Conservation (phyloP, 2,113 vertebrate species). For the Pachypanchax playfairii region DNA sequence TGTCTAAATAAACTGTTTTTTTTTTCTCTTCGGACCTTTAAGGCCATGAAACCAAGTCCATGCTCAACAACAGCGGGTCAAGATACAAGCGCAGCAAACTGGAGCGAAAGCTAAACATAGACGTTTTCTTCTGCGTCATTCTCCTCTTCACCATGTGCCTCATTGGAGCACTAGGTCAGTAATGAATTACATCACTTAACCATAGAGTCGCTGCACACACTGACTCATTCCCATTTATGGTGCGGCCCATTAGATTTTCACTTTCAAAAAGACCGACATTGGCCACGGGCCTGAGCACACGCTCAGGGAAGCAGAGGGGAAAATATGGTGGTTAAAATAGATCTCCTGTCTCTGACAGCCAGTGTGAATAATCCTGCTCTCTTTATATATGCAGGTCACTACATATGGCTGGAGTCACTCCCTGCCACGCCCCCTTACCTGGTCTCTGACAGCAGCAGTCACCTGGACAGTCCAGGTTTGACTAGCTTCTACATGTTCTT, state of each 20-base stretch:
- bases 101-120: conserved; percentile 86
- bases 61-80: conserved; percentile 90
- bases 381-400: conserved; percentile 82
- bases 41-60: conserved; percentile 96
- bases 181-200: conserved; percentile 36
- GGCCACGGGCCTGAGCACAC: conserved; percentile 24
- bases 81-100: conserved; percentile 95
- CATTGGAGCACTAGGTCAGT: conserved; percentile 86
- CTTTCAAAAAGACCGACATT: conserved; percentile 27
- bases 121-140: conserved; percentile 87
- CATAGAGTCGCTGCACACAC: conserved; percentile 30
- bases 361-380: conserved; percentile 62
- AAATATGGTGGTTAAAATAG: conserved; percentile 61
- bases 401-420: conserved; percentile 82
- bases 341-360: conserved; percentile 29
- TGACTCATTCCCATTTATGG: conserved; percentile 33
- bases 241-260: conserved; percentile 31
- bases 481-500: conserved; percentile 91
- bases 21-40: conserved; percentile 44
- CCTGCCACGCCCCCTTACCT: conserved; percentile 83
- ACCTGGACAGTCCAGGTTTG: conserved; percentile 73
- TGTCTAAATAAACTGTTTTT: conserved; percentile 11
- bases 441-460: conserved; percentile 77
- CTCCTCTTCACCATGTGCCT: conserved; percentile 92
- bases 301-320: conserved; percentile 21